Evolutionary conservation across 2,888 invertebrate species (phyloP), one percentile per base, ranked within the genome.

Genomic region (Noctua fimbriata): DNA sequence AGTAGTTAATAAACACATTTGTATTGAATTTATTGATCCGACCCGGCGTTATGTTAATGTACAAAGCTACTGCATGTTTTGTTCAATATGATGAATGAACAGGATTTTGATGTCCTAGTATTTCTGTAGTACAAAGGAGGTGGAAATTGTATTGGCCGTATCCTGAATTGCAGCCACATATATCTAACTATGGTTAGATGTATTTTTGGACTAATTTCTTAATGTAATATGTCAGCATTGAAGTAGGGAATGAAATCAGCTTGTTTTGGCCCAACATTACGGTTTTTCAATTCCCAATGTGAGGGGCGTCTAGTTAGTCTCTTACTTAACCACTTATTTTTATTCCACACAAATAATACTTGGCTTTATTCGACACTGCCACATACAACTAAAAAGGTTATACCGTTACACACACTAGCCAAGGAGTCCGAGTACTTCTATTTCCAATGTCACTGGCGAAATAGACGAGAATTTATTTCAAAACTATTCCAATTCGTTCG

Each of bases 71-170:
- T 74, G 81, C 80, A 55, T 75, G 69, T 85, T 78, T 87, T 70
- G 80, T 85, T 74, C 82, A 80, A 88, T 81, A 83, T 88, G 87
- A 83, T 81, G 65, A 82, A 87, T 89, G 80, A 84, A 81, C 85
- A 87, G 88, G 85, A 88, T 88, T 88, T 81, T 4, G 32, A 79
- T 80, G 80, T 66, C 66, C 81, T 76, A 78, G 73, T 73, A 85
- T 74, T 78, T 85, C 41, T 75, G 55, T 74, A 28, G 16, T 58
- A 75, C 28, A 52, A 75, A 67, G 21, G 32, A 70, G 41, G 14
- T 47, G 18, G 24, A 24, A 10, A 24, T 18, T 12, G 41, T 6
- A 12, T 16, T 9, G 10, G n/a, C 12, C 41, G 5, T 28, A 18
- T 58, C 24, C 24, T n/a, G 1, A 24, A 12, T n/a, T 49, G 16